phyloP scores from a whole-genome alignment of 2,888 invertebrate species.

The Parelbella ahira region DNA sequence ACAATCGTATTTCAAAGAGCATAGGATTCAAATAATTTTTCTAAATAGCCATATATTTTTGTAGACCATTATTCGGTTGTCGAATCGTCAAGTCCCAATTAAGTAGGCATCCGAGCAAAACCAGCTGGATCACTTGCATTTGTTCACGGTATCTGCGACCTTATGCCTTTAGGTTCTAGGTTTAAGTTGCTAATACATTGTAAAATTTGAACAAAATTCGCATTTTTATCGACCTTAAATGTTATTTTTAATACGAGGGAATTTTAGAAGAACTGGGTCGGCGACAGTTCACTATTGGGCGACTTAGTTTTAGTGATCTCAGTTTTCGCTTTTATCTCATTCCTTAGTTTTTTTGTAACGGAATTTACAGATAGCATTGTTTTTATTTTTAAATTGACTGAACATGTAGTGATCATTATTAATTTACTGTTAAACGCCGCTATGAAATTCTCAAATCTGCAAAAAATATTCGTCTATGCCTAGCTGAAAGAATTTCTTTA shows the following conservation, averaged over 20 bases:
- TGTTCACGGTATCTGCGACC: constrained; percentile 14
- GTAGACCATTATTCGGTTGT: constrained; percentile 42
- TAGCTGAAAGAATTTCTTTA: too few species aligned
- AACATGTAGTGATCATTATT: too few species aligned
- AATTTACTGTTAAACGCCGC: too few species aligned
- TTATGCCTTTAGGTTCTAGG: constrained; percentile 12
- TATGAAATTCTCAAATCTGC: too few species aligned
- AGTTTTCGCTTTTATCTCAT: constrained; percentile 13
- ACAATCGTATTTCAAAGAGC: constrained; percentile 5
- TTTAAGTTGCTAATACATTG: constrained; percentile 12
- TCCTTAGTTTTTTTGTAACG: constrained; percentile 10
- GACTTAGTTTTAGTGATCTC: constrained; percentile 15
- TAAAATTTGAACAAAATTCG: constrained; percentile 17
- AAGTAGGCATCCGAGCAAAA: constrained; percentile 45
- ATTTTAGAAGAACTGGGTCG: constrained; percentile 20
- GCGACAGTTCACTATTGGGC: constrained; percentile 8
- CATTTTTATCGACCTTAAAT: constrained; percentile 23
- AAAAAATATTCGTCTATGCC: too few species aligned
- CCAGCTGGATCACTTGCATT: constrained; percentile 32
- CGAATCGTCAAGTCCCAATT: constrained; percentile 50
- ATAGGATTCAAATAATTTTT: constrained; percentile 10
- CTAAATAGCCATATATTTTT: constrained; percentile 15
- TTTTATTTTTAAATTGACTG: too few species aligned
- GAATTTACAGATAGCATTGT: background rate
- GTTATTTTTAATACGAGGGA: constrained; percentile 23